Conservation (phyloP, 2,888 invertebrate genomes). For the Pegoplata infirma region DNA sequence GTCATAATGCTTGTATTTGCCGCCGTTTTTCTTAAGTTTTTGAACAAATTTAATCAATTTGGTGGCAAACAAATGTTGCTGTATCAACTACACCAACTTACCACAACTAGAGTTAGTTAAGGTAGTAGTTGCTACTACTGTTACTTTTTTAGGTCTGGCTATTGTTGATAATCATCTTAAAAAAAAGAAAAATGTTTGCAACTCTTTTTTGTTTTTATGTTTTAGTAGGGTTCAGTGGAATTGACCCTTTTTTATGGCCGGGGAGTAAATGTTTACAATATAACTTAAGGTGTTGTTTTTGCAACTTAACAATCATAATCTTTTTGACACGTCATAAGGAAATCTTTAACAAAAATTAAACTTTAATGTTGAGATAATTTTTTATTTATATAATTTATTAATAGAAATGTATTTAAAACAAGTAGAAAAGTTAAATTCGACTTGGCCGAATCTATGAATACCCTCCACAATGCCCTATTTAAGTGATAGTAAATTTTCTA, state of each 20-base stretch:
- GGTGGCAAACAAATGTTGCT: constrained; percentile 12
- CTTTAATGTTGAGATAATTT: background rate
- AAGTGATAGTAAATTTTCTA: no score
- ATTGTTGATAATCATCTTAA: constrained; percentile 45
- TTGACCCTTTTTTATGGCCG: constrained; percentile 46
- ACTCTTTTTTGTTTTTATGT: no score
- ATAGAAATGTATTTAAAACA: no score
- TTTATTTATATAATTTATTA: no score
- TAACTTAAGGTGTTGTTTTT: constrained; percentile 23
- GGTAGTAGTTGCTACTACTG: constrained; percentile 6
- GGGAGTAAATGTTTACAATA: constrained; percentile 46
- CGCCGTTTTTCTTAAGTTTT: background rate
- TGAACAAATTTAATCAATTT: constrained; percentile 56
- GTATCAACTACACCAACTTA: constrained; percentile 13
- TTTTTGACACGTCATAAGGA: background rate
- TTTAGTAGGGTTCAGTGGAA: constrained; percentile 43
- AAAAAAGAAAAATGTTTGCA: constrained; percentile 36
- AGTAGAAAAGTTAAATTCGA: no score
- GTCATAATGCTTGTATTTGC: constrained; percentile 30
- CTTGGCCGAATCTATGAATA: no score
- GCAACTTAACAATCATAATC: background rate
- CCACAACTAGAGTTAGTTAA: constrained; percentile 1
- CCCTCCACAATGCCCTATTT: no score
- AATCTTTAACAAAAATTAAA: background rate
- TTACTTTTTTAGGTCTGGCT: background rate